Base-by-base conservation (phyloP, 2,113 vertebrate species). In the Eleginops maclovinus region DNA sequence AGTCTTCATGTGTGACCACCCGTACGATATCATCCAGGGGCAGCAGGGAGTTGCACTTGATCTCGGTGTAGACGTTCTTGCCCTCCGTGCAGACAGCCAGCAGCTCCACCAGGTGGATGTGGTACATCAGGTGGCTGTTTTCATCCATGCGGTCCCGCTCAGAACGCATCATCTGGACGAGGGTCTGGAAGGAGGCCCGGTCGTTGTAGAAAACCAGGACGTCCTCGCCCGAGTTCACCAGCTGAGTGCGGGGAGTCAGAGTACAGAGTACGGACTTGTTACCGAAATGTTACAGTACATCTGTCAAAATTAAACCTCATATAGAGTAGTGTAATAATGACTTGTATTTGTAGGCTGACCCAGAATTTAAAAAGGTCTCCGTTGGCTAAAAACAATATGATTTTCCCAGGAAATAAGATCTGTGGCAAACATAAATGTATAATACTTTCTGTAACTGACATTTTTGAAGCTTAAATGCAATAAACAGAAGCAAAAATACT, bases 141-240 rank as follows among this genome's bases (percentile, higher is more conserved):
- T 98, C 97, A 1, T 99, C 98, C 96, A 98, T 97, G 19, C 98
- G 93, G 75, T 99, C 98, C 36, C 98, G 93, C 89, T 99, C 98
- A 0, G 97, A 99, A n/a, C 97, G 93, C 98, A 99, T 99, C 98
- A 99, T 99, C 86, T 97, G 96, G 83, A 99, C 96, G 82, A 99
- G 90, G 0, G 97, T 99, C 94, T 99, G 98, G 94, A 99, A 99
- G 60, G 98, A 99, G 53, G 98, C 98, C 41, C 98, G 95, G 92
- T 99, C 98, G 0, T 99, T 99, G 91, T 99, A 99, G 90, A 99
- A 99, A 82, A 99, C 98, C 3, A 99, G 93, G 72, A 99, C 98
- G 0, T 99, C 98, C 74, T 99, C 98, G 17, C 98, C 98, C 0
- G 98, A 96, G 0, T 97, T 99, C 87, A 99, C 97, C 90, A 99